Evolutionary conservation across 1,140 invertebrate genomes (phyloP).

Genomic region (Drosophila miranda): DNA sequence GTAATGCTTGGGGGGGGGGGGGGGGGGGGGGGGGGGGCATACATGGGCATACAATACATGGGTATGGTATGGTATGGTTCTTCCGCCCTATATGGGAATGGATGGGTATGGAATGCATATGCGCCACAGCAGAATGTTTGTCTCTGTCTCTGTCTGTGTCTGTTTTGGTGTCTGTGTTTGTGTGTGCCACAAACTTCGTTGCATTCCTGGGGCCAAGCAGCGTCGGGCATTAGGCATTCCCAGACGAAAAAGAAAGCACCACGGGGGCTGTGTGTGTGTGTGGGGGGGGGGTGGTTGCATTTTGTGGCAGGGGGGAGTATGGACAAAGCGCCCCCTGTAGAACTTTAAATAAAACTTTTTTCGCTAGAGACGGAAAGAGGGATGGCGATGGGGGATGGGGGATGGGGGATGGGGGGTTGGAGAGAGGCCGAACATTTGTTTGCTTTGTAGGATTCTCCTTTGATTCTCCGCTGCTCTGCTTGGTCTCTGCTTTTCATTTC

Average conservation of each 20-base stretch:
- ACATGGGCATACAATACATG: not conserved
- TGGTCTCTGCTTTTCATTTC: conserved; percentile 27
- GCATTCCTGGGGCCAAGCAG: conserved; percentile 46
- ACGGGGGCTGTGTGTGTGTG: not conserved
- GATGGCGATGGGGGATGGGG: too few species aligned
- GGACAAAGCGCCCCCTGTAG: conserved; percentile 47
- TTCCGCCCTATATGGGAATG: not conserved
- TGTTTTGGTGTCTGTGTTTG: not conserved
- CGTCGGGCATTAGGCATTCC: conserved; percentile 62
- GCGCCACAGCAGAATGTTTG: conserved; percentile 16
- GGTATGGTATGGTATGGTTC: not conserved
- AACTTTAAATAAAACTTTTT: conserved; percentile 71
- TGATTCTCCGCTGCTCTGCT: conserved; percentile 8
- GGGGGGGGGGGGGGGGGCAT: conserved; percentile 10
- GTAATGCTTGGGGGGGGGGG: conserved; percentile 52
- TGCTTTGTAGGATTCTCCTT: conserved; percentile 53
- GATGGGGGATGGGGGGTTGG: not conserved
- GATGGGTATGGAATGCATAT: conserved; percentile 48
- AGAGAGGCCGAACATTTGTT: conserved; percentile 34
- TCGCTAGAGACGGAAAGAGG: not conserved
- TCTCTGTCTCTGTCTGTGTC: conserved; percentile 15
- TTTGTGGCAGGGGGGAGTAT: not conserved
- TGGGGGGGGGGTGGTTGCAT: not conserved
- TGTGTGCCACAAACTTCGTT: conserved; percentile 6
- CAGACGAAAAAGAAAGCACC: conserved; percentile 52